Conservation (phyloP, 2,113 vertebrate genomes). For the Gavialis gangeticus region DNA sequence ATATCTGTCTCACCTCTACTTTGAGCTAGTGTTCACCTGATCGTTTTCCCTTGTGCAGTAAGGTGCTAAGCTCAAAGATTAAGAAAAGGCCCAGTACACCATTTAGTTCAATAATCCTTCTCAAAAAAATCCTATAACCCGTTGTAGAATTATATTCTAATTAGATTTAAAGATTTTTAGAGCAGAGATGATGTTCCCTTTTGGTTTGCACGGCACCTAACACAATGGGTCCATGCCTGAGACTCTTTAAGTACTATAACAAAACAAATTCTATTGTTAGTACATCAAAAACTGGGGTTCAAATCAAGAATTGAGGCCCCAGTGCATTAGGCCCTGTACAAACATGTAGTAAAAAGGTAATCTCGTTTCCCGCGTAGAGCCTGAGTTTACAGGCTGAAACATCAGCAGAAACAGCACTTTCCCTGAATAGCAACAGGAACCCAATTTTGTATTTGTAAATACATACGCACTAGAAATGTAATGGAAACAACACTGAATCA, state of each 20-base stretch:
- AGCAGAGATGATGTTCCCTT: background rate
- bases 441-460: background rate
- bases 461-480: background rate
- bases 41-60: background rate
- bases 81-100: background rate
- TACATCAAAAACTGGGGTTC: fast-evolving
- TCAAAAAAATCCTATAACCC: background rate
- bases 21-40: background rate
- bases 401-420: background rate
- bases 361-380: background rate
- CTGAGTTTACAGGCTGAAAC: background rate
- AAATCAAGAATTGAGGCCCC: background rate
- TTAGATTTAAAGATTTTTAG: background rate
- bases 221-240: background rate
- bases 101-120: background rate
- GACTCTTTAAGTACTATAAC: background rate
- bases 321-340: background rate
- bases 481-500: background rate
- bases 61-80: background rate
- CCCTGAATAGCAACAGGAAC: background rate
- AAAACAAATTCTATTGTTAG: background rate
- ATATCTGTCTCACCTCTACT: background rate
- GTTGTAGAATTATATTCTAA: background rate
- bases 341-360: background rate
- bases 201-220: background rate